These are phyloP conservation scores for Tolypeutes matacus DNA, from an alignment of 2,797 vertebrate genomes.

Conservation along the genomic window DNA sequence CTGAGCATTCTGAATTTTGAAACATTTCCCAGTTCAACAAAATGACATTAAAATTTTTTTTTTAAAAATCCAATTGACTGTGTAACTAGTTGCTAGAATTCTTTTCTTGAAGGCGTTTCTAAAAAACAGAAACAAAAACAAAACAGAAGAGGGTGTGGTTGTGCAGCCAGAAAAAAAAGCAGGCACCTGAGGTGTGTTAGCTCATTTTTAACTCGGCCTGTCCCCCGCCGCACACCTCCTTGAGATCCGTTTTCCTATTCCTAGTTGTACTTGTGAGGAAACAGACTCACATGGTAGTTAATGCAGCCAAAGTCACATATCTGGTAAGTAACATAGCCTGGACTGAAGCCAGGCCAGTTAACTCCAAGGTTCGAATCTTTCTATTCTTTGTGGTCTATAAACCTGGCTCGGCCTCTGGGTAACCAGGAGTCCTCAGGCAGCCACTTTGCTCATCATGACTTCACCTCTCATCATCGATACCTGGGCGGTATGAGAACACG, in stretches of 20 bases:
- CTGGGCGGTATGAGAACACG: neutral
- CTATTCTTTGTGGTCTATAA: neutral
- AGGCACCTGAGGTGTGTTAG: fast-evolving
- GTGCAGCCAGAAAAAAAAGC: neutral
- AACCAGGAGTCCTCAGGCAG: neutral
- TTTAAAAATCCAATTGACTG: no score
- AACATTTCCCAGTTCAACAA: neutral
- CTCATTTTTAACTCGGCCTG: neutral
- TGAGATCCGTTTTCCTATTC: neutral
- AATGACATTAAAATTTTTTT: neutral
- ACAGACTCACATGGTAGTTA: neutral
- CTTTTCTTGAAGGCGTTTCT: neutral
- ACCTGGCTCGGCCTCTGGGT: neutral
- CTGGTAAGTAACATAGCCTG: neutral
- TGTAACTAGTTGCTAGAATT: neutral
- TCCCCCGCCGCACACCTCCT: neutral
- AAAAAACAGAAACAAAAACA: no score
- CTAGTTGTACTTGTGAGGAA: neutral
- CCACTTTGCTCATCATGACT: neutral
- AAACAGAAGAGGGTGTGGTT: neutral
- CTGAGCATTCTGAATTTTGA: neutral
- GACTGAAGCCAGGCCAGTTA: neutral
- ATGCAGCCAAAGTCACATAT: neutral
- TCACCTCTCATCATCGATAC: neutral
- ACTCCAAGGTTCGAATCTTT: neutral